These are phyloP conservation scores for Caligus rogercresseyi DNA, from an alignment of 1,140 invertebrate species.

Conservation along the genomic window DNA sequence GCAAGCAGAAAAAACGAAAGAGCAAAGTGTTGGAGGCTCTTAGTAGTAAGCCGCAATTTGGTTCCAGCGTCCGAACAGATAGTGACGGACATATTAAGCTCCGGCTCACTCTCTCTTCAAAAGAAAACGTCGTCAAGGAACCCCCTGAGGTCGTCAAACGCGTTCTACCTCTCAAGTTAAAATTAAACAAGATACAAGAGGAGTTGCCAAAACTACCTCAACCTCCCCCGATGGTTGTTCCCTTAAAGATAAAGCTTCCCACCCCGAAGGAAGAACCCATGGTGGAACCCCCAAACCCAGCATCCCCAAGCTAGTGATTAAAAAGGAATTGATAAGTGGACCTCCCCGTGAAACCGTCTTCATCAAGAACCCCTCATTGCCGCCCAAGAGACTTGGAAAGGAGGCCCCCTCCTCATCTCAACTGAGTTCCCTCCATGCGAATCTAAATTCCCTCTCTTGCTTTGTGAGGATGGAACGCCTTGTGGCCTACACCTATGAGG, in stretches of 20 bases:
- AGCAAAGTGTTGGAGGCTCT: neutral
- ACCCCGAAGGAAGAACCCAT: neutral
- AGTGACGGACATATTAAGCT: neutral
- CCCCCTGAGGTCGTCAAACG: neutral
- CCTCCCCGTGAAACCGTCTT: neutral
- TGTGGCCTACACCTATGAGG: neutral
- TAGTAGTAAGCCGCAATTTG: neutral
- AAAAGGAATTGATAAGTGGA: neutral
- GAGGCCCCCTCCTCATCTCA: no score
- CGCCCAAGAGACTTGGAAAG: no score
- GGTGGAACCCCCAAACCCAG: neutral
- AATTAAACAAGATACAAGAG: no score
- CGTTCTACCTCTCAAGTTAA: neutral
- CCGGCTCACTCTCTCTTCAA: neutral
- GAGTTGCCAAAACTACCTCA: neutral
- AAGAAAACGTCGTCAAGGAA: neutral
- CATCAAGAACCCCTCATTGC: no score
- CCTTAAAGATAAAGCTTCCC: neutral
- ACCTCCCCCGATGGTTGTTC: no score
- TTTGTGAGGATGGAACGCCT: neutral
- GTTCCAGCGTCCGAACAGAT: neutral
- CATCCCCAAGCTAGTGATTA: neutral
- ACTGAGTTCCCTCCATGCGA: no score
- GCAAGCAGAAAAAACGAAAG: neutral
- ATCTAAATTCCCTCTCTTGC: no score